These are phyloP conservation scores for Cephus nigrinus DNA, from an alignment of 2,888 invertebrate genomes.

Conservation along the genomic window DNA sequence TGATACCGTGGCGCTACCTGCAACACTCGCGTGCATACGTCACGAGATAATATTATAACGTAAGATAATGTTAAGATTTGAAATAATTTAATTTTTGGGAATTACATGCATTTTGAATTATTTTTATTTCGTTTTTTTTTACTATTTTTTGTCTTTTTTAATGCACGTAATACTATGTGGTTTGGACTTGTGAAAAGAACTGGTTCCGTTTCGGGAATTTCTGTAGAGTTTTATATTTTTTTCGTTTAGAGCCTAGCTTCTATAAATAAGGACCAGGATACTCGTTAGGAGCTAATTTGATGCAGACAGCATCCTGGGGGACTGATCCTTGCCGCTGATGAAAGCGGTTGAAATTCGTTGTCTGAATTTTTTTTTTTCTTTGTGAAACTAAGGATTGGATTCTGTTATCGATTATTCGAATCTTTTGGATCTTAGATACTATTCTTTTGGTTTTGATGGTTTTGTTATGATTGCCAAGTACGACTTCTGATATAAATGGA, in stretches of 20 bases:
- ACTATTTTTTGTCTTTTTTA: not conserved
- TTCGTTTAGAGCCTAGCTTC: not conserved
- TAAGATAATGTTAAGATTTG: constrained; percentile 16
- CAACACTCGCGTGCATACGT: not conserved
- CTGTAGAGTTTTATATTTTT: not conserved
- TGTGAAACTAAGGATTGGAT: not conserved
- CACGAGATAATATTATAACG: constrained; percentile 2
- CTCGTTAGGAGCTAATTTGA: not conserved
- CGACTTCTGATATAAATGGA: not conserved
- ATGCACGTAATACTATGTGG: not conserved
- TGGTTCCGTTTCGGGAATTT: constrained; percentile 15
- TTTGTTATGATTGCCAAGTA: not conserved
- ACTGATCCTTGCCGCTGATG: not conserved
- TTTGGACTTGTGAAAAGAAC: constrained; percentile 7
- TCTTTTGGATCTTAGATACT: not conserved
- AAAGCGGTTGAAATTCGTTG: not conserved
- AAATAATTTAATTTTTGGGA: not conserved
- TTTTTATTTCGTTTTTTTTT: too few relatives aligned
- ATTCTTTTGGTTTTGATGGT: not conserved
- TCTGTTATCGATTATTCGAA: not conserved
- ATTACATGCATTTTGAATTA: constrained; percentile 13
- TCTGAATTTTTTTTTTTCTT: not conserved
- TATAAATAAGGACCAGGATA: not conserved
- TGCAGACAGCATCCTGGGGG: not conserved
- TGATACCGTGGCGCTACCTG: constrained; percentile 17